Percentiles rank a stretch among this genome's conserved stretches.
phyloP scores from a whole-genome alignment of 2,888 invertebrate species.

The Pachydiplax longipennis region DNA sequence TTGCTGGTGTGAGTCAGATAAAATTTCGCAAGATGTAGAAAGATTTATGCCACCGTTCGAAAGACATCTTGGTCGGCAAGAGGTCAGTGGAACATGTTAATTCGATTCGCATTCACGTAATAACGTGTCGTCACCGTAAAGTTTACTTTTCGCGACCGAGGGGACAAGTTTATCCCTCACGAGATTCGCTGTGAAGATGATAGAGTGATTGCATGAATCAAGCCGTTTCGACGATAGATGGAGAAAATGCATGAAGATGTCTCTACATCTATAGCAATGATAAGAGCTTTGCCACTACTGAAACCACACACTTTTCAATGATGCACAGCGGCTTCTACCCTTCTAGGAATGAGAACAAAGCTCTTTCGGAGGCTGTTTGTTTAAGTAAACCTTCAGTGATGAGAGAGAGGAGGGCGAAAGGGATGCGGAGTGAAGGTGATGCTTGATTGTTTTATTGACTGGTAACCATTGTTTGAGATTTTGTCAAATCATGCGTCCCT shows the following conservation, averaged over 20 bases:
- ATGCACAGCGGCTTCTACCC: neutral
- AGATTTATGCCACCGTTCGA: neutral
- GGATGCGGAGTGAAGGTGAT: neutral
- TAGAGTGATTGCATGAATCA: neutral
- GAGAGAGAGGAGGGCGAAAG: neutral
- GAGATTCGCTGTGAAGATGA: neutral
- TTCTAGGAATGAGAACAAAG: neutral
- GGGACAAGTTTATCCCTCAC: neutral
- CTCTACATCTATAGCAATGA: neutral
- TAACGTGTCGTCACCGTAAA: too few relatives aligned
- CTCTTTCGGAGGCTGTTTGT: neutral
- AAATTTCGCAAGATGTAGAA: neutral
- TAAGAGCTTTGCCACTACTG: neutral
- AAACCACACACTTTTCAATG: neutral
- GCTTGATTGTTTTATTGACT: neutral
- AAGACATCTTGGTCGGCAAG: too few relatives aligned
- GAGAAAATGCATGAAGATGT: neutral
- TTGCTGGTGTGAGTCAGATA: neutral
- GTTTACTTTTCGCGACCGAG: neutral
- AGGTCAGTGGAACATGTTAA: too few relatives aligned
- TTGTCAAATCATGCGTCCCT: neutral
- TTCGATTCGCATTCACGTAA: too few relatives aligned
- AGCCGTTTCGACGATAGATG: neutral
- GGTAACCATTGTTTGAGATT: neutral
- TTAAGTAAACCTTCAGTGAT: neutral